These are phyloP conservation scores for Tinamus major DNA, from an alignment of 2,797 vertebrate genomes.

Conservation along the genomic window DNA sequence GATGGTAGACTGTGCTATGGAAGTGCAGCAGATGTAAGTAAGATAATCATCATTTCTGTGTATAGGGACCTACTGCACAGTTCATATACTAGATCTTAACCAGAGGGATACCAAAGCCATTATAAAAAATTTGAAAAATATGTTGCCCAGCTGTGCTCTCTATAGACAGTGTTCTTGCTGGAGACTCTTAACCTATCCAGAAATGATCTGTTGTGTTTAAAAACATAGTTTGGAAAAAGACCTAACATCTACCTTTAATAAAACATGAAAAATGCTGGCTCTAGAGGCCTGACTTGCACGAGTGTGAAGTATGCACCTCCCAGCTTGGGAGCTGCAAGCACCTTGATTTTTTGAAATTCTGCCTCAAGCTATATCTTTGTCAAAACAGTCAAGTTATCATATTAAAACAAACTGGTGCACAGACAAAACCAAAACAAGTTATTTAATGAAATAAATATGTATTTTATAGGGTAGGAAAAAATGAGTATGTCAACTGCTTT, in stretches of 20 bases:
- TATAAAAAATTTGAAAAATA: background rate
- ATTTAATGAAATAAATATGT: background rate
- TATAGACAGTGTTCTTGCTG: background rate
- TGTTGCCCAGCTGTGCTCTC: background rate
- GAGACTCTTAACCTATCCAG: background rate
- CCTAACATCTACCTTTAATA: background rate
- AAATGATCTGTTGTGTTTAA: background rate
- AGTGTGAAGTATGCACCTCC: background rate
- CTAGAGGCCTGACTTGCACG: background rate
- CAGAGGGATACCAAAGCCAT: background rate
- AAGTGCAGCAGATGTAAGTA: constrained; percentile 83
- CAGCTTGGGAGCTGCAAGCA: background rate
- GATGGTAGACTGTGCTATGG: constrained; percentile 89
- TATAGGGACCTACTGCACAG: background rate
- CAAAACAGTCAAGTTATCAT: background rate
- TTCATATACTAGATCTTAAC: background rate
- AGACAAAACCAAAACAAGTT: background rate
- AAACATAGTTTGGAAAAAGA: background rate
- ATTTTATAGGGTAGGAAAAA: background rate
- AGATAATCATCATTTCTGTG: background rate
- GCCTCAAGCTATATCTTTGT: background rate
- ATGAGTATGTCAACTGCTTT: background rate
- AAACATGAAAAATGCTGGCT: background rate
- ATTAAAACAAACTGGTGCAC: background rate
- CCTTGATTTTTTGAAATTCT: background rate